These are phyloP conservation scores for Siniperca chuatsi DNA, from an alignment of 2,113 vertebrate species.

Conservation along the genomic window DNA sequence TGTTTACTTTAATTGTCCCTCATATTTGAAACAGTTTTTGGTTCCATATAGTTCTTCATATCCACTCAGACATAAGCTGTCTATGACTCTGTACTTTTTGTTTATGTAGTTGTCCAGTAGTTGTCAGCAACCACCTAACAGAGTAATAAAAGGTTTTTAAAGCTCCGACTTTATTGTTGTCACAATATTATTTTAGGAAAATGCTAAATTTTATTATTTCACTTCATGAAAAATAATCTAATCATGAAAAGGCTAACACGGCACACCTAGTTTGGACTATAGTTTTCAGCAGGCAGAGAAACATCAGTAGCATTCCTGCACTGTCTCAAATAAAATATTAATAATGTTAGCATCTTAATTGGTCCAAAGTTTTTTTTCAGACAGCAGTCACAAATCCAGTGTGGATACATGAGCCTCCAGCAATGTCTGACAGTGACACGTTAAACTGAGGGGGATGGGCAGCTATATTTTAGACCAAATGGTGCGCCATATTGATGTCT, in stretches of 20 bases:
- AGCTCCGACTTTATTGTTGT: background rate
- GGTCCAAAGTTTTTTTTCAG: background rate
- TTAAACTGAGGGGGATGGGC: background rate
- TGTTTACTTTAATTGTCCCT: no score
- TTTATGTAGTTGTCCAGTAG: no score
- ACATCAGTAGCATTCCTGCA: background rate
- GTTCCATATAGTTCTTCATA: no score
- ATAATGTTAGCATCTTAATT: background rate
- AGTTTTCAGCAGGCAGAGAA: no score
- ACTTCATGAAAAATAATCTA: no score
- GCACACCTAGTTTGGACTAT: background rate
- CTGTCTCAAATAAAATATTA: background rate
- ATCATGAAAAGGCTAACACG: background rate
- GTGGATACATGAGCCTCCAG: background rate
- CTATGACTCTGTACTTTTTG: no score
- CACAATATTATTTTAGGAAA: background rate
- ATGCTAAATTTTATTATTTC: background rate
- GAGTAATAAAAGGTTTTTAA: background rate
- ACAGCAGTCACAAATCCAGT: background rate
- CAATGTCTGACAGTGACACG: background rate
- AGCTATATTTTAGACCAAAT: constrained; percentile 6
- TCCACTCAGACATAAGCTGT: no score
- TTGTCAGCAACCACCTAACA: no score
- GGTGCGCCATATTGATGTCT: constrained; percentile 29
- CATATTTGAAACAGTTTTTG: no score